phyloP scores from a whole-genome alignment of 2,888 invertebrate genomes.

The Alentia gelatinosa region DNA sequence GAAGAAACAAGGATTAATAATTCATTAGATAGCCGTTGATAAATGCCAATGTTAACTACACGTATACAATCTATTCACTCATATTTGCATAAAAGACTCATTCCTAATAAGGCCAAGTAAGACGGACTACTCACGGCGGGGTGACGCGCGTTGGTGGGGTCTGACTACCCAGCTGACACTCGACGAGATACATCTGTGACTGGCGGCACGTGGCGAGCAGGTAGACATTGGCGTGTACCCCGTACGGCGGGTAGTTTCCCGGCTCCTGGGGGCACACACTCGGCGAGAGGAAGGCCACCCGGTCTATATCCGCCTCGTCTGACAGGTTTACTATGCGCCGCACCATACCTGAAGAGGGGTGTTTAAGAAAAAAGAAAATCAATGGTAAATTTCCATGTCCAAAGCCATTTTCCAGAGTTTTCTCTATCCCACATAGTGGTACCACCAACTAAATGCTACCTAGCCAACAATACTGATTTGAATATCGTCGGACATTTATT shows the following conservation, averaged over 20 bases:
- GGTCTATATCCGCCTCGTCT: background rate
- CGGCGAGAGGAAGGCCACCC: slow-evolving; percentile 54
- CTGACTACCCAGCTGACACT: slow-evolving; percentile 12
- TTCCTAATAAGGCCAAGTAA: background rate
- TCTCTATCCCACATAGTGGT: too few species aligned
- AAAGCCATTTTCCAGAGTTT: background rate
- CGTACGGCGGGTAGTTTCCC: slow-evolving; percentile 55
- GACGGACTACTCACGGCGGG: background rate
- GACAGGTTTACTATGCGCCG: slow-evolving; percentile 47
- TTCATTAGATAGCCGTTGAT: too few species aligned
- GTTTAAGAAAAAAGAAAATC: background rate
- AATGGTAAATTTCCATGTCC: background rate
- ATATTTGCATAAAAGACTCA: background rate
- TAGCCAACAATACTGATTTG: too few species aligned
- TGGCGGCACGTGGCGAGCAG: slow-evolving; percentile 55
- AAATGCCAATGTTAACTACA: too few species aligned
- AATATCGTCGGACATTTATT: too few species aligned
- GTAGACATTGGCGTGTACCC: slow-evolving; percentile 50
- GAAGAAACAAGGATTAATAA: too few species aligned
- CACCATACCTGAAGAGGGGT: slow-evolving; percentile 44
- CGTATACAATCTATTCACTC: background rate
- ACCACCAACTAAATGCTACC: too few species aligned
- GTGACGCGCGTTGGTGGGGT: background rate
- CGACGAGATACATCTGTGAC: slow-evolving; percentile 43
- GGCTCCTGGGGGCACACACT: slow-evolving; percentile 56